These are phyloP conservation scores for Ormyrus pomaceus DNA, from an alignment of 2,888 invertebrate species.

Conservation along the genomic window DNA sequence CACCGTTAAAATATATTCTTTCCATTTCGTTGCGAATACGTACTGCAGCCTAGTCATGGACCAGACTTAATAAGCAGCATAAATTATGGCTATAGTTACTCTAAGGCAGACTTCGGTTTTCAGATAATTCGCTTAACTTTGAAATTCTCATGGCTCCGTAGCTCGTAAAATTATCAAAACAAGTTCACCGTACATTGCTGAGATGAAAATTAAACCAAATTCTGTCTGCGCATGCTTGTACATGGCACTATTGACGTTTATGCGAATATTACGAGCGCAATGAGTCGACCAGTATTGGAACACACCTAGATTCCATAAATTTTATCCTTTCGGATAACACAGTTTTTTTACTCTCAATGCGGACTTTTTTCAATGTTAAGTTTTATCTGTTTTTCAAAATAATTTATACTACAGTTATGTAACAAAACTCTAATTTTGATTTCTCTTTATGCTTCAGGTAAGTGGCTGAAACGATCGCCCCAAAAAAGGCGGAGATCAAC, in stretches of 20 bases:
- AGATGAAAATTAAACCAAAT: slow-evolving; percentile 20
- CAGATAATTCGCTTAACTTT: not conserved
- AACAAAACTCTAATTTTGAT: not conserved
- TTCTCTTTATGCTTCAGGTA: slow-evolving; percentile 30
- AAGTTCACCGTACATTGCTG: slow-evolving; percentile 19
- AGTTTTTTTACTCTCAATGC: not conserved
- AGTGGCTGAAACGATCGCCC: not conserved
- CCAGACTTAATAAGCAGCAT: too few species aligned
- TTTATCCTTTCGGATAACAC: slow-evolving; percentile 1
- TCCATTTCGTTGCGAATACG: too few species aligned
- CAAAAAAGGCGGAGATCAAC: too few species aligned
- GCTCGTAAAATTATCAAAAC: slow-evolving; percentile 22
- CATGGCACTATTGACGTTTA: slow-evolving; percentile 33
- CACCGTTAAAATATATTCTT: too few species aligned
- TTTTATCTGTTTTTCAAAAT: too few species aligned
- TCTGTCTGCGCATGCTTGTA: not conserved
- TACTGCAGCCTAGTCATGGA: too few species aligned
- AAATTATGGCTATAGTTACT: too few species aligned
- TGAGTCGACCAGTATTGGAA: slow-evolving; percentile 31
- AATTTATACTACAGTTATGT: too few species aligned
- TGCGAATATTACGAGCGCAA: slow-evolving; percentile 40
- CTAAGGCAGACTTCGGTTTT: too few species aligned
- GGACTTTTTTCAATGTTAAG: too few species aligned
- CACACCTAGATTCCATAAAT: slow-evolving; percentile 47
- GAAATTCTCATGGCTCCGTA: not conserved